phyloP scores from a whole-genome alignment of 2,888 invertebrate species.

The Oligia strigilis region DNA sequence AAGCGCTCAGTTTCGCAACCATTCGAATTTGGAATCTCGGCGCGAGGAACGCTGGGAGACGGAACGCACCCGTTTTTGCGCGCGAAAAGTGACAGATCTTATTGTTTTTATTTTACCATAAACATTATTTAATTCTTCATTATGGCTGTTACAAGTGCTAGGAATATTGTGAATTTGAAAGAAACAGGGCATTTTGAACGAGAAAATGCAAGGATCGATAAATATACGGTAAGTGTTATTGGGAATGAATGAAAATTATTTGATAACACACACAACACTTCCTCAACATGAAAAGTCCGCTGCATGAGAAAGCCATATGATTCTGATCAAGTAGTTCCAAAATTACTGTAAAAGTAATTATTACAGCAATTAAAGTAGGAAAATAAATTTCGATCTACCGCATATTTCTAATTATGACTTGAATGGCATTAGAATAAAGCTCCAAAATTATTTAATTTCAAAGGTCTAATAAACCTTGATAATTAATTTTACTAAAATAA shows the following conservation, averaged over 20 bases:
- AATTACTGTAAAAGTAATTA: background rate
- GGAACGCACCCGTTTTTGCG: slow-evolving; percentile 75
- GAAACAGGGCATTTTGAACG: slow-evolving; percentile 85
- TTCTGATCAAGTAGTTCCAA: background rate
- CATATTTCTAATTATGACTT: background rate
- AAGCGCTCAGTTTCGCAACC: slow-evolving; percentile 86
- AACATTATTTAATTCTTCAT: slow-evolving; percentile 67
- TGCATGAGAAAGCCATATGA: background rate
- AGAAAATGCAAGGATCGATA: slow-evolving; percentile 85
- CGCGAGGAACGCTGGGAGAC: slow-evolving; percentile 85
- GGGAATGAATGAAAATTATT: slow-evolving; percentile 8
- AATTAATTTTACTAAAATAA: background rate
- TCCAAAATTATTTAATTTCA: background rate
- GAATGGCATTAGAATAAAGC: background rate
- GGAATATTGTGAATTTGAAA: slow-evolving; percentile 85
- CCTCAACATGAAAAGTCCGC: background rate
- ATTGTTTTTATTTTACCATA: slow-evolving; percentile 70
- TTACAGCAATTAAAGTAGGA: background rate
- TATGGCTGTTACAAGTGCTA: slow-evolving; percentile 88
- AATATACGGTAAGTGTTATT: slow-evolving; percentile 85
- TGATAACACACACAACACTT: slow-evolving; percentile 5
- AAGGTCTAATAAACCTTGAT: too few species aligned
- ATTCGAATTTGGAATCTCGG: slow-evolving; percentile 88
- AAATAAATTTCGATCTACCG: slow-evolving; percentile 26
- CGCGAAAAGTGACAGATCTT: slow-evolving; percentile 84